A percentile compares a stretch with the other conserved stretches of the same genome.
Evolutionary conservation across 1,140 invertebrate genomes (phyloP).

Genomic region (Antheraea mylitta): DNA sequence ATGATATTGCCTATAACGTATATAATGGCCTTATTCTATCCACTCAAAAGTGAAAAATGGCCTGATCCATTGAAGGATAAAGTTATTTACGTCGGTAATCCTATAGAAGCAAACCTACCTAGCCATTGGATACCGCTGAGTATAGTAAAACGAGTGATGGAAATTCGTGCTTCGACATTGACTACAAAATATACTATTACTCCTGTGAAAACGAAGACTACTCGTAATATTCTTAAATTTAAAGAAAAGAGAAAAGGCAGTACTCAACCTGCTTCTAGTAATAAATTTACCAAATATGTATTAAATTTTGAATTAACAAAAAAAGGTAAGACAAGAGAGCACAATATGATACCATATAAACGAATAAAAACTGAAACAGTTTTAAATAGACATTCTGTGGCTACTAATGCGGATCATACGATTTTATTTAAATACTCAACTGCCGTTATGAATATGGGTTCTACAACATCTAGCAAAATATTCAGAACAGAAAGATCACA

Average conservation of each 20-base stretch:
- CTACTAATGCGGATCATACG: neutral
- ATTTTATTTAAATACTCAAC: neutral
- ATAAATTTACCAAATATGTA: neutral
- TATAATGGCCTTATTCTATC: constrained; percentile 1
- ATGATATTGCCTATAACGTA: neutral
- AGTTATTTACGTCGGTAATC: constrained; percentile 15
- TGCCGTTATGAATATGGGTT: neutral
- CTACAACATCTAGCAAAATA: neutral
- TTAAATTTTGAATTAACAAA: neutral
- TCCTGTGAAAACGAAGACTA: neutral
- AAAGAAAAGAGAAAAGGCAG: neutral
- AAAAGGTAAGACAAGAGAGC: neutral
- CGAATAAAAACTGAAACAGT: neutral
- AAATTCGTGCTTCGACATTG: constrained; percentile 7
- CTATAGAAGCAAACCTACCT: constrained; percentile 17
- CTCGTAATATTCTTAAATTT: neutral
- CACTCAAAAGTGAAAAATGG: constrained; percentile 5
- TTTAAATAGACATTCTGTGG: neutral
- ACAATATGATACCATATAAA: neutral
- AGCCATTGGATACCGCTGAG: constrained; percentile 17
- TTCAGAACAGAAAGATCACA: neutral
- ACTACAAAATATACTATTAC: neutral
- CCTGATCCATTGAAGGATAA: constrained; percentile 13
- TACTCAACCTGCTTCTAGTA: neutral
- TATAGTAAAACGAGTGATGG: constrained; percentile 11